A percentile compares a stretch with the other conserved stretches of the same genome.
Evolutionary conservation across 2,113 vertebrate genomes (phyloP).

Genomic region (Microcebus griseorufus): DNA sequence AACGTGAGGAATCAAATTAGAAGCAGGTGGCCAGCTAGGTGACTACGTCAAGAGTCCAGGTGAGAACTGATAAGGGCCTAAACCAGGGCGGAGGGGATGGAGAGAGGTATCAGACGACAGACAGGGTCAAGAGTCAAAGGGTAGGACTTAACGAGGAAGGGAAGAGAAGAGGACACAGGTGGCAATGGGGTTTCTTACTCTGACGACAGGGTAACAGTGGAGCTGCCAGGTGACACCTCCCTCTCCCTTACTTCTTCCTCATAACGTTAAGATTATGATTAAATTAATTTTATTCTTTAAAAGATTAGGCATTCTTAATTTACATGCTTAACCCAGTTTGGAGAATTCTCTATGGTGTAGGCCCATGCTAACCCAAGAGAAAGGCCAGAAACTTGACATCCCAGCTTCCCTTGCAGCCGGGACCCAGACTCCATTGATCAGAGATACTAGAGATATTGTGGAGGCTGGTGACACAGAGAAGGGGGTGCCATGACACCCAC

Average conservation of each 20-base stretch:
- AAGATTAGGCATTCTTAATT: neutral
- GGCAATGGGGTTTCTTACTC: neutral
- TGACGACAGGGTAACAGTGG: neutral
- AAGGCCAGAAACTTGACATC: neutral
- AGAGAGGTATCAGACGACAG: neutral
- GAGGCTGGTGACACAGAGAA: neutral
- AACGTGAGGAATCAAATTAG: neutral
- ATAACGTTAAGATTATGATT: neutral
- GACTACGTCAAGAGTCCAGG: neutral
- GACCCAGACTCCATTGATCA: neutral
- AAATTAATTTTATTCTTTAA: slow-evolving; percentile 5
- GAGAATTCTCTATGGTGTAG: neutral
- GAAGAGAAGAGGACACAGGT: neutral
- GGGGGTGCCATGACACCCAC: neutral
- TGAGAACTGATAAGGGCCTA: neutral
- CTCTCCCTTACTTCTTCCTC: neutral
- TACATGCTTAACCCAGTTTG: neutral
- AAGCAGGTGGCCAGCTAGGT: neutral
- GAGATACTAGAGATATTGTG: neutral
- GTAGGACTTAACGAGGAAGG: neutral
- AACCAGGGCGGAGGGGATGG: neutral
- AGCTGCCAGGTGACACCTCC: neutral
- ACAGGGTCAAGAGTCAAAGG: neutral
- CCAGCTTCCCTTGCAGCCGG: neutral
- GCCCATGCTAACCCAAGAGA: neutral